Evolutionary conservation across 2,888 invertebrate species (phyloP).

Genomic region (Ophioninae sp.): DNA sequence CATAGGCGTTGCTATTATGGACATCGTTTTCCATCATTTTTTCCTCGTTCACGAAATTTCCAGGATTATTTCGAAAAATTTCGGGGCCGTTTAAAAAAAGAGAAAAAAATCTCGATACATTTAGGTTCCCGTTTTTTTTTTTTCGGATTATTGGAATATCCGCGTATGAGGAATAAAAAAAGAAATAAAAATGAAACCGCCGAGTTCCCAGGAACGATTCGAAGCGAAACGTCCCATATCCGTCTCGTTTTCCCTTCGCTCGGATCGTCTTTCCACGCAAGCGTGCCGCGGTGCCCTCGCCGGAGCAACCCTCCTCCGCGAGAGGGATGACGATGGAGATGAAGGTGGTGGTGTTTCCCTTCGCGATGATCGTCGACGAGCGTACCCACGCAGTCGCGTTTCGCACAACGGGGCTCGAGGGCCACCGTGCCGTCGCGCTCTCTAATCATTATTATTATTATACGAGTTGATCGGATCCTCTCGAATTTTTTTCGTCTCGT

Average conservation of each 20-base stretch:
- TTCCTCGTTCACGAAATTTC: background rate
- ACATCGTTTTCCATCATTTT: background rate
- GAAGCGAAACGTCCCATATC: background rate
- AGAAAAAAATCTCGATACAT: background rate
- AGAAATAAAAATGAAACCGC: background rate
- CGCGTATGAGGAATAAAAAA: background rate
- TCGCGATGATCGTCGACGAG: slow-evolving; percentile 51
- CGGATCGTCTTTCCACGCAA: slow-evolving; percentile 34
- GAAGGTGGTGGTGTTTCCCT: slow-evolving; percentile 41
- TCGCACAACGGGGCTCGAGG: slow-evolving; percentile 58
- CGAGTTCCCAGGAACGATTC: background rate
- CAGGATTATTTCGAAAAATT: background rate
- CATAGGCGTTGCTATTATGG: background rate
- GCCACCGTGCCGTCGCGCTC: slow-evolving; percentile 59
- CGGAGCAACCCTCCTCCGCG: slow-evolving; percentile 30
- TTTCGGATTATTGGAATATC: no score
- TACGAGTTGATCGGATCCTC: slow-evolving; percentile 39
- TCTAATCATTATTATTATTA: slow-evolving; percentile 32
- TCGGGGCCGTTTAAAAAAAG: background rate
- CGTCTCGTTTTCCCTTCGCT: slow-evolving; percentile 1
- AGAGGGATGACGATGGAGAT: slow-evolving; percentile 37
- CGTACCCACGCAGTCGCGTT: slow-evolving; percentile 60
- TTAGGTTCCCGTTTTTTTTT: background rate
- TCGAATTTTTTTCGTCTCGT: slow-evolving; percentile 35
- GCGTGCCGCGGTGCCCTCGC: slow-evolving; percentile 43